Conservation (phyloP, 2,888 invertebrate species). For the Antheraea assamensis region DNA sequence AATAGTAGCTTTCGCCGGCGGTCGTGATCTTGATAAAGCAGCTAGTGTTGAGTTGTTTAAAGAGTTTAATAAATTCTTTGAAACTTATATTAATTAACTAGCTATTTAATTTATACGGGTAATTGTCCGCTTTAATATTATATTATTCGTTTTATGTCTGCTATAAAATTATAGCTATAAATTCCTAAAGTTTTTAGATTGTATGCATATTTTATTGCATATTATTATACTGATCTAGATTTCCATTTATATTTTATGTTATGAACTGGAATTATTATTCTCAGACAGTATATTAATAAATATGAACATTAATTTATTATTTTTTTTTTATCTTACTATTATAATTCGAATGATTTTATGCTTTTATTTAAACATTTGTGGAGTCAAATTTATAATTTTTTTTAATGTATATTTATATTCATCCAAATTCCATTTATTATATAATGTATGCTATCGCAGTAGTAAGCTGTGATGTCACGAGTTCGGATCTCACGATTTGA, state of each 20-base stretch:
- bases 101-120: slow-evolving; percentile 10
- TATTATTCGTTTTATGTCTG: not conserved
- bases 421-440: no score
- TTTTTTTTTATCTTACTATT: not conserved
- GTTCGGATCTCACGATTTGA: no score
- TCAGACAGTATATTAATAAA: not conserved
- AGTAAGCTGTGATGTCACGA: no score
- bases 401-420: no score
- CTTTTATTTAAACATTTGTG: no score
- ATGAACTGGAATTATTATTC: not conserved
- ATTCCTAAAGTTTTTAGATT: not conserved
- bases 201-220: not conserved
- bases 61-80: not conserved
- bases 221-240: not conserved
- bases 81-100: slow-evolving; percentile 4
- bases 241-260: not conserved
- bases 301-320: not conserved
- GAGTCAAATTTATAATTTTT: no score
- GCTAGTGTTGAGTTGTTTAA: slow-evolving; percentile 7
- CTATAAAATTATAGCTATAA: not conserved
- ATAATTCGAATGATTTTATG: no score
- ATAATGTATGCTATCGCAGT: no score
- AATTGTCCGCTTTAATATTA: slow-evolving; percentile 8
- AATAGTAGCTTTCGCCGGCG: slow-evolving; percentile 15
- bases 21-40: slow-evolving; percentile 3